Percentiles rank a stretch among this genome's conserved stretches.
phyloP scores from a whole-genome alignment of 2,888 invertebrate genomes.

The Lithophane socia region DNA sequence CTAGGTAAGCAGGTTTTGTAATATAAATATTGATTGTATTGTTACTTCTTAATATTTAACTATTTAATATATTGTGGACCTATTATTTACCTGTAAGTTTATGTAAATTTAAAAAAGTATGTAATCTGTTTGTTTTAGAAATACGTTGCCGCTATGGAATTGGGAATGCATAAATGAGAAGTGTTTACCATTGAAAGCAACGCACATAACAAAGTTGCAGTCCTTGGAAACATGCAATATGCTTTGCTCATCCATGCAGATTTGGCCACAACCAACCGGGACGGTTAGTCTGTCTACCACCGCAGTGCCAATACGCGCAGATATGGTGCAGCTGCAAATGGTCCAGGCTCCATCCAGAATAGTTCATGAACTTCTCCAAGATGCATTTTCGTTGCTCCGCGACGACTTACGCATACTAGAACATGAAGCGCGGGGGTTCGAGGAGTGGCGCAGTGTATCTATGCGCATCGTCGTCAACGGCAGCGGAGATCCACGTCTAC shows the following conservation, averaged over 20 bases:
- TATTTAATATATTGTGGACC: not conserved
- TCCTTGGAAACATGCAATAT: conserved; percentile 93
- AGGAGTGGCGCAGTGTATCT: conserved; percentile 82
- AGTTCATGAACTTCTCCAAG: conserved; percentile 79
- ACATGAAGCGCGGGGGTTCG: conserved; percentile 74
- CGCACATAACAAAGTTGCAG: conserved; percentile 80
- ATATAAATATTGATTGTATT: too few relatives aligned
- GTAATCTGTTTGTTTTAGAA: conserved; percentile 70
- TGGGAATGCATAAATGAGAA: conserved; percentile 93
- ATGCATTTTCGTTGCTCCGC: conserved; percentile 87
- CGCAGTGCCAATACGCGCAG: conserved; percentile 90
- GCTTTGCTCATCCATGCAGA: conserved; percentile 92
- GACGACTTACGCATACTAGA: conserved; percentile 85
- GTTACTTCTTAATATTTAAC: too few relatives aligned
- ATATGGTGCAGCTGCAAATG: conserved; percentile 87
- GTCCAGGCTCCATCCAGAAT: conserved; percentile 75
- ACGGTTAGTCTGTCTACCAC: conserved; percentile 91
- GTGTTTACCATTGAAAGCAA: conserved; percentile 90
- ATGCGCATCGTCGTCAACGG: conserved; percentile 86
- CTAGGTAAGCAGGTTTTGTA: conserved; percentile 40
- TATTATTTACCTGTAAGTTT: not conserved
- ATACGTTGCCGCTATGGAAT: conserved; percentile 91
- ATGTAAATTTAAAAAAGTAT: not conserved
- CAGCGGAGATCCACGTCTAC: conserved; percentile 88
- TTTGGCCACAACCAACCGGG: conserved; percentile 95